Percentiles rank a stretch among this genome's conserved stretches.
These are phyloP conservation scores for Isotomurus palustris DNA, from an alignment of 2,888 invertebrate species.

Conservation along the genomic window DNA sequence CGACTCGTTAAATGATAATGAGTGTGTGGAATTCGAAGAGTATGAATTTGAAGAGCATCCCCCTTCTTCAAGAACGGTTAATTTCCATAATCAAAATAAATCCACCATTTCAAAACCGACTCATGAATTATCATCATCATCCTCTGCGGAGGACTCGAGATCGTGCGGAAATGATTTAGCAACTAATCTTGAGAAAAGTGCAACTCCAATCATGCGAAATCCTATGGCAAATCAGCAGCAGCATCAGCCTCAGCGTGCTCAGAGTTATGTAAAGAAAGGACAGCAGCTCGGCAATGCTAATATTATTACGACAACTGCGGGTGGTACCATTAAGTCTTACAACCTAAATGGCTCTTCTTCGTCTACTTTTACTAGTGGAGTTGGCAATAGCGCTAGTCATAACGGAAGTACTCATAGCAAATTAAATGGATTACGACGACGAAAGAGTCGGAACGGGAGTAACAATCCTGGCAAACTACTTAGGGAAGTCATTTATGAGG, in stretches of 20 bases:
- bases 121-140: neutral
- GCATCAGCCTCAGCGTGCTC: neutral
- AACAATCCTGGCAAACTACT: slow-evolving; percentile 33
- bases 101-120: too few species aligned
- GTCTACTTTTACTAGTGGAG: neutral
- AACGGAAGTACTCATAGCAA: slow-evolving; percentile 12
- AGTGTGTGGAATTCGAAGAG: slow-evolving; percentile 17
- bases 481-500: slow-evolving; percentile 45
- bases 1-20: neutral
- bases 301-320: neutral
- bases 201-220: neutral
- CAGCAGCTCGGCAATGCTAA: neutral
- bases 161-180: neutral
- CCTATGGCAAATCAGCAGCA: neutral
- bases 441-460: slow-evolving; percentile 25
- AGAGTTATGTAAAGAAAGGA: slow-evolving; percentile 3
- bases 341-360: neutral
- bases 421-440: slow-evolving; percentile 40
- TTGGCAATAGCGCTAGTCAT: neutral
- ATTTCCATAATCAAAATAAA: neutral
- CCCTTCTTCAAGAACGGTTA: neutral
- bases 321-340: neutral
- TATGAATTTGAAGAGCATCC: slow-evolving; percentile 13
- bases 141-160: neutral
- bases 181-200: neutral